Conservation (phyloP, 1,140 invertebrate genomes). For the Phthorimaea operculella region DNA sequence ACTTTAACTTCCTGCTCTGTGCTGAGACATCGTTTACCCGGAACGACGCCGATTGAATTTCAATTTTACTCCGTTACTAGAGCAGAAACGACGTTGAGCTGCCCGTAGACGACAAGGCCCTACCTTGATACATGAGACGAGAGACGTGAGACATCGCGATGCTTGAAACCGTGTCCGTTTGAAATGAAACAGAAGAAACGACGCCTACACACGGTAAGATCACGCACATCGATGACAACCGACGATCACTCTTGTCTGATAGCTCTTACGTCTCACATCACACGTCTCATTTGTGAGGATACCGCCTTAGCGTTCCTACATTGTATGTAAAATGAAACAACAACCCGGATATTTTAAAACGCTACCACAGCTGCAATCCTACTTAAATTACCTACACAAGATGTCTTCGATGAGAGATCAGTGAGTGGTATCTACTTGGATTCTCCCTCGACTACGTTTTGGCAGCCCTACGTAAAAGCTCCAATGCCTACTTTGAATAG, state of each 20-base stretch:
- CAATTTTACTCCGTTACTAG: constrained; percentile 1
- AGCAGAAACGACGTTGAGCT: background rate
- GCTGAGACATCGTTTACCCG: constrained; percentile 3
- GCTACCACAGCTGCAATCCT: constrained; percentile 20
- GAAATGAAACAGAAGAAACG: too few relatives aligned
- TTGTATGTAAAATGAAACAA: constrained; percentile 1
- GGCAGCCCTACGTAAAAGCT: constrained; percentile 20
- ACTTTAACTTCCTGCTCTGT: background rate
- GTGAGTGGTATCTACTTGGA: constrained; percentile 13
- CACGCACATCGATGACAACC: too few relatives aligned
- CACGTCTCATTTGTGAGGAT: too few relatives aligned
- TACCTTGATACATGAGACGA: too few relatives aligned
- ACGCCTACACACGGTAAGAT: too few relatives aligned
- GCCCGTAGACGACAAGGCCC: background rate
- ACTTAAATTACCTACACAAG: constrained; percentile 43
- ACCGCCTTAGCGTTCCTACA: background rate
- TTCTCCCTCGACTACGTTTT: constrained; percentile 23
- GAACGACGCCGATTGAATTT: background rate
- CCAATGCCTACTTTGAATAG: constrained; percentile 44
- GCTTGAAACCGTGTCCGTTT: too few relatives aligned
- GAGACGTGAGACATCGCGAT: too few relatives aligned
- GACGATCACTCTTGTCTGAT: too few relatives aligned
- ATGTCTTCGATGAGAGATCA: constrained; percentile 19
- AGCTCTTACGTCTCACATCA: too few relatives aligned
- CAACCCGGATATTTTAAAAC: constrained; percentile 16